phyloP scores from a whole-genome alignment of 2,888 invertebrate species.

The Trachelus troglodyta region DNA sequence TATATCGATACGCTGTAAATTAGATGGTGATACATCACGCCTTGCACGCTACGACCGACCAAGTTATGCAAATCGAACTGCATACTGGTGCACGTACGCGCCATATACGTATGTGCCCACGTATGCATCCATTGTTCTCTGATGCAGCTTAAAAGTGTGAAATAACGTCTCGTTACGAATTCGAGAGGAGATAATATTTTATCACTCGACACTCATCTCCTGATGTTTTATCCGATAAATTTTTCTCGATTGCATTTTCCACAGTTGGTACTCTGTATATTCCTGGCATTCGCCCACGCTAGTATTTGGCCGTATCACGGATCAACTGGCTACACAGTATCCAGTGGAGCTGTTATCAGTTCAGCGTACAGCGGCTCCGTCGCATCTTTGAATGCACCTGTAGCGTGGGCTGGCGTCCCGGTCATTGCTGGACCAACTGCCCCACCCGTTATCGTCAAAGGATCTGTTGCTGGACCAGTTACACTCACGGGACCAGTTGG shows the following conservation, averaged over 20 bases:
- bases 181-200: too few relatives aligned
- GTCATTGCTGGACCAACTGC: slow-evolving; percentile 23
- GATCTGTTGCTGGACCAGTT: slow-evolving; percentile 24
- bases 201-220: too few relatives aligned
- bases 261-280: slow-evolving; percentile 34
- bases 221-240: too few relatives aligned
- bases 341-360: slow-evolving; percentile 30
- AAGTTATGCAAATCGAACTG: slow-evolving; percentile 50
- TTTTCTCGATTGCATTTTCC: too few relatives aligned
- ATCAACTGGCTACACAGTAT: slow-evolving; percentile 39
- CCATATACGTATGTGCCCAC: slow-evolving; percentile 1
- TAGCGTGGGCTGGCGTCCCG: background rate
- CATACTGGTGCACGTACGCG: background rate
- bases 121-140: too few relatives aligned
- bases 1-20: too few relatives aligned
- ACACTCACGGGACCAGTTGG: background rate
- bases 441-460: slow-evolving; percentile 19
- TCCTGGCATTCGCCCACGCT: slow-evolving; percentile 36
- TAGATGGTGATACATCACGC: slow-evolving; percentile 25
- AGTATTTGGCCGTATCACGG: slow-evolving; percentile 48
- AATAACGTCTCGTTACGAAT: too few relatives aligned
- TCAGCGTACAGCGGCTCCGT: too few relatives aligned
- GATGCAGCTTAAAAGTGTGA: too few relatives aligned
- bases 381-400: too few relatives aligned
- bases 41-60: slow-evolving; percentile 35